Evolutionary conservation across 2,113 vertebrate species (phyloP).

Genomic region (Perca schrenkii): DNA sequence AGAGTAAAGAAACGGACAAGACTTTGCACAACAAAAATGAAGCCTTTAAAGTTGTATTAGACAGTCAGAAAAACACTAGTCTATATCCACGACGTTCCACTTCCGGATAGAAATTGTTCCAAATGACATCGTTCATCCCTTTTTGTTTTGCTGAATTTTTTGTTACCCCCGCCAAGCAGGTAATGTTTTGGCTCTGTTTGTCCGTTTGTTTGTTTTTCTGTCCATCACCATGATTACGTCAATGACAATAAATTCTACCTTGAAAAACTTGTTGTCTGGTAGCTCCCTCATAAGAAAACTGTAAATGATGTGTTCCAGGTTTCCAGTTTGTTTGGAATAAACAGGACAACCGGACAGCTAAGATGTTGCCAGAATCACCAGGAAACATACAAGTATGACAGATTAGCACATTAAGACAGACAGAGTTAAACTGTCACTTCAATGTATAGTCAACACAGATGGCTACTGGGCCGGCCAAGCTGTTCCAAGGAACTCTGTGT

Average conservation of each 20-base stretch:
- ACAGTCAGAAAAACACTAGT: background rate
- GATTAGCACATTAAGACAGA: constrained; percentile 50
- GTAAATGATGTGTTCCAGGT: background rate
- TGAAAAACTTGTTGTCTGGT: background rate
- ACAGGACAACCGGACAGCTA: background rate
- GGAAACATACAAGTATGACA: constrained; percentile 25
- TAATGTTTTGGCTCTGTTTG: too few relatives aligned
- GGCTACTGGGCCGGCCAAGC: constrained; percentile 54
- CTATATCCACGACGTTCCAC: too few relatives aligned
- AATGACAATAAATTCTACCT: background rate
- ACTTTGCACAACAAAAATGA: constrained; percentile 9
- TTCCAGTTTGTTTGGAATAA: background rate
- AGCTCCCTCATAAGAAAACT: background rate
- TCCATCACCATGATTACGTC: too few relatives aligned
- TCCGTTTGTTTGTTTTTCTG: too few relatives aligned
- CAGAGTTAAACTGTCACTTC: constrained; percentile 57
- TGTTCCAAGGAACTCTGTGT: constrained; percentile 29
- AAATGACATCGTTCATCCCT: background rate
- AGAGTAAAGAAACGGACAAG: background rate
- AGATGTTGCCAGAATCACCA: constrained; percentile 15
- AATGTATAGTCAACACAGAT: constrained; percentile 67
- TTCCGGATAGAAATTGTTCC: background rate
- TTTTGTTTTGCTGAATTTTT: background rate
- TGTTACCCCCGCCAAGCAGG: background rate
- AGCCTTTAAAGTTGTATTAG: constrained; percentile 42